Evolutionary conservation across 2,113 vertebrate genomes (phyloP).

Genomic region (Cyprinus carpio): DNA sequence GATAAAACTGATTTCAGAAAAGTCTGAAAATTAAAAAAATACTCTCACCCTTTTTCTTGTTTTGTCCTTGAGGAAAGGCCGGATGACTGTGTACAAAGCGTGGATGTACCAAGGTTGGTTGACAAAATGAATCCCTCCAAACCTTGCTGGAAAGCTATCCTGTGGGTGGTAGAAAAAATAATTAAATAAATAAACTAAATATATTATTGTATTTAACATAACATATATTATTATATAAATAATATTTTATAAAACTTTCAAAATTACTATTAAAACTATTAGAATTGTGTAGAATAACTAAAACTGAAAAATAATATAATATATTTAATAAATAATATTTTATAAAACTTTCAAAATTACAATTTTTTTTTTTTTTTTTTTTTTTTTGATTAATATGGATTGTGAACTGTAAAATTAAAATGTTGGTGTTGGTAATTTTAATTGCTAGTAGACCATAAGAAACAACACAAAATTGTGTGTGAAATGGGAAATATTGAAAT

Average conservation of each 20-base stretch:
- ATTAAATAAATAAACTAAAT: neutral
- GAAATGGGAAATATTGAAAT: neutral
- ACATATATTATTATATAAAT: neutral
- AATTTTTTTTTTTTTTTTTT: too few relatives aligned
- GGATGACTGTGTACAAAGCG: conserved; percentile 95
- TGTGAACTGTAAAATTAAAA: too few relatives aligned
- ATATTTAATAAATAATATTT: too few relatives aligned
- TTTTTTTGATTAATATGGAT: too few relatives aligned
- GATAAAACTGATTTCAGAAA: neutral
- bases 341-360: too few relatives aligned
- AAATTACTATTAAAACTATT: too few relatives aligned
- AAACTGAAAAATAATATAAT: too few relatives aligned
- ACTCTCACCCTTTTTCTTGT: conserved; percentile 92
- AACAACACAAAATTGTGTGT: neutral
- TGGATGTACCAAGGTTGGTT: conserved; percentile 99
- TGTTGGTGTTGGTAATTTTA: too few relatives aligned
- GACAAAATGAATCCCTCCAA: conserved; percentile 98
- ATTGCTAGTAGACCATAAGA: neutral
- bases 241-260: neutral
- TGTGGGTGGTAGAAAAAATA: conserved; percentile 65
- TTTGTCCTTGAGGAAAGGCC: conserved; percentile 98
- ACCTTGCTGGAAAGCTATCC: conserved; percentile 97
- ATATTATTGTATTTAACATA: neutral
- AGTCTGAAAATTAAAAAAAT: neutral
- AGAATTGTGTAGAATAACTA: neutral